A percentile compares a stretch with the other conserved stretches of the same genome.
Evolutionary conservation across 2,113 vertebrate genomes (phyloP).

Genomic region (Brachypodius melanocephalos): DNA sequence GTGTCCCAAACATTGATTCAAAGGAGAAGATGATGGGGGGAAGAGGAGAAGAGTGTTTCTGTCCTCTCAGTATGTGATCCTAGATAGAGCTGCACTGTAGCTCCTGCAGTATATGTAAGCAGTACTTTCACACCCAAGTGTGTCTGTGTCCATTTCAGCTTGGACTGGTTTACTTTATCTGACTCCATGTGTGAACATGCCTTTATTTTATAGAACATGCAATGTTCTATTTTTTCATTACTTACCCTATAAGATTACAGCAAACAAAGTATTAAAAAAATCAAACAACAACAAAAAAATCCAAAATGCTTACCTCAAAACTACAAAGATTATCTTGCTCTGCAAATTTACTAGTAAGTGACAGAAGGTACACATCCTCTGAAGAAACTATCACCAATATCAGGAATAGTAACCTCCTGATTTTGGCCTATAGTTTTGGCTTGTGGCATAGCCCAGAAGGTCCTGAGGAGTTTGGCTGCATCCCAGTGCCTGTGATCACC

Average conservation of each 20-base stretch:
- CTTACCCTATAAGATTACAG: neutral
- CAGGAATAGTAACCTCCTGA: neutral
- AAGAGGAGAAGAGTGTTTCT: neutral
- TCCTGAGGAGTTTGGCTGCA: neutral
- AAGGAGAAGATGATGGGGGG: neutral
- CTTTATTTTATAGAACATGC: neutral
- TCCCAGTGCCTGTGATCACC: neutral
- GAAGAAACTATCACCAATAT: neutral
- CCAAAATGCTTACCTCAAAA: neutral
- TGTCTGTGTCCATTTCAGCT: neutral
- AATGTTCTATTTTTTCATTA: neutral
- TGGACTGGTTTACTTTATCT: neutral
- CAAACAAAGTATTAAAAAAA: neutral
- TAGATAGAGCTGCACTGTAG: neutral
- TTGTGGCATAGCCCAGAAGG: neutral
- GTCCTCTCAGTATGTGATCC: neutral
- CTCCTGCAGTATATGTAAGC: neutral
- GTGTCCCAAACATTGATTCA: neutral
- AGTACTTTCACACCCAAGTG: neutral
- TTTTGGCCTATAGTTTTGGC: neutral
- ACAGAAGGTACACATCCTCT: neutral
- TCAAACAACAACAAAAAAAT: neutral
- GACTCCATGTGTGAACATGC: neutral
- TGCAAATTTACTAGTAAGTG: neutral
- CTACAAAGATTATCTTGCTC: neutral